Base-by-base conservation (phyloP, 2,113 vertebrate species). In the Grammomys dolichurus region DNA sequence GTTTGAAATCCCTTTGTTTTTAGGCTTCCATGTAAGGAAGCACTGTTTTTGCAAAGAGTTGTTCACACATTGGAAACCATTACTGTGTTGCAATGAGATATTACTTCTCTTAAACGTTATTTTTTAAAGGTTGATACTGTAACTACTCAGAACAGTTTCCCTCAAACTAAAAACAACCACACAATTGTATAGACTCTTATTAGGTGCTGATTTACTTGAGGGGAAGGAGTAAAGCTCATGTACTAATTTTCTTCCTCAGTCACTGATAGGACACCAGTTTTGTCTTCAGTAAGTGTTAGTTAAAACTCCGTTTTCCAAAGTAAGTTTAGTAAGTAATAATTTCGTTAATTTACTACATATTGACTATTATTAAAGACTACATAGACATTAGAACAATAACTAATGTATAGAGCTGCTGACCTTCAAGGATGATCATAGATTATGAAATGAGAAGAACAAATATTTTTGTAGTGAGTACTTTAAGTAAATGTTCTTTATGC, bases 1-100 rank as follows among this genome's bases (percentile, higher is more conserved):
- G 24, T 89, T 96, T 94, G 70, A 96, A 94, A 96, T 97, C 75
- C 70, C 63, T 90, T 95, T 93, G 51, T 63, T 93, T 95, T 75
- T 92, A 14, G 90, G 67, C 46, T 89, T 13, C 48, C 75, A 16
- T 93, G 36, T 77, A 90, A 51, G 33, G 85, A 96, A 93, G 43
- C 67, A 65, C 84, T 96, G 58, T 82, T 91, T 36, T 46, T 96
- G 20, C 17, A 88, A 76, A 84, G 75, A 58, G 70, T 58, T 96
- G 20, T 86, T 92, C 70, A 86, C 69, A 89, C 19, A 51, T 43
- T 97, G 54, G 67, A 96, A 96, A 95, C 31, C 78, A 84, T 93
- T 76, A 81, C 58, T 87, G 31, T 87, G 63, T 96, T 96, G 46
- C 17, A 90, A 16, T 95, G 85, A 82, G 80, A 51, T 54, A 31